Evolutionary conservation across 2,797 vertebrate species (phyloP), one percentile per base, ranked within the genome.

Genomic region (Intellagama lesueurii): DNA sequence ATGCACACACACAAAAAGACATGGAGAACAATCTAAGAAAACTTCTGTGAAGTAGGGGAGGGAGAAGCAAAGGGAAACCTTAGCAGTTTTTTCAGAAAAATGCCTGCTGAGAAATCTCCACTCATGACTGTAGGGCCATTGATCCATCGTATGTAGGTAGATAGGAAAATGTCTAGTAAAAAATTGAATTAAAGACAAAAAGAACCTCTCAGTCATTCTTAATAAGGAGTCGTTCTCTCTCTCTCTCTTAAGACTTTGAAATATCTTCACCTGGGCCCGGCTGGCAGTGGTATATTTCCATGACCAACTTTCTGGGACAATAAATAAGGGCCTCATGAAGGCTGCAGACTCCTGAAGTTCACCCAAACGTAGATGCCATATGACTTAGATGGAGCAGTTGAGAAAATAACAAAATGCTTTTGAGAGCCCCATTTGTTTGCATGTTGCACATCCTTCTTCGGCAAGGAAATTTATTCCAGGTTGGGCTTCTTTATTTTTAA

Each of bases 281-380:
- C n/a, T 73, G 32, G 32, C 32, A 75, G n/a, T 19, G 16, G n/a
- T 19, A 16, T 75, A 0, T 49, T 87, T 80, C 88, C 64, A 3
- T 1, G 47, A 28, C 88, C 60, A 78, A 84, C 87, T n/a, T 56
- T 80, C 87, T 68, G 4, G n/a, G 26, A n/a, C 90, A 69, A 40
- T 86, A 79, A 89, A 87, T 78, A 77, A 52, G 5, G 32, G 47
- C 35, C 32, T 76, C 32, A 22, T 56, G 87, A 75, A 94, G 87
- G 84, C 87, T 76, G 56, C 28, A 19, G 84, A 69, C 81, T 64
- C 72, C 85, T 56, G 24, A 78, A 56, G 16, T 32, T 30, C 88
- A 26, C 47, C 16, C 35, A 84, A 89, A 82, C 9, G 56, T 90
- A 49, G 85, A 66, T 88, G 68, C 69, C n/a, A 1, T 2, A 5